phyloP scores from a whole-genome alignment of 2,888 invertebrate species.

The Apodemia mormo region DNA sequence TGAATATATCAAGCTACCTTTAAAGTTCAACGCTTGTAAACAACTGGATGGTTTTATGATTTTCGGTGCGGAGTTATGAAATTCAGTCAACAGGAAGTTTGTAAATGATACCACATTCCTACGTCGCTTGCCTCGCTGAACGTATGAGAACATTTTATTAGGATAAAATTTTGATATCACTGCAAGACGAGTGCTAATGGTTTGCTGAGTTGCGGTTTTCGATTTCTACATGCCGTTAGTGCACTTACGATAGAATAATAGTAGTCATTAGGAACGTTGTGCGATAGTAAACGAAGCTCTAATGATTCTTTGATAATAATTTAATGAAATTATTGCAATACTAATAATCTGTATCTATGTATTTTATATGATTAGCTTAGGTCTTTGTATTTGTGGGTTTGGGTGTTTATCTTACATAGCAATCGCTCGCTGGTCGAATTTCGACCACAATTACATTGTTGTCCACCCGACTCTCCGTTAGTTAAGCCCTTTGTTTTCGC shows the following conservation, averaged over 20 bases:
- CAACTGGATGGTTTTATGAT: constrained; percentile 25
- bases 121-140: neutral
- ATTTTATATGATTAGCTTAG: too few relatives aligned
- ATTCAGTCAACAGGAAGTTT: constrained; percentile 35
- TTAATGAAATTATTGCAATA: neutral
- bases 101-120: constrained; percentile 26
- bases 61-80: constrained; percentile 32
- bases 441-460: too few relatives aligned
- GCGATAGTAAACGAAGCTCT: neutral
- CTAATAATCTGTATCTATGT: too few relatives aligned
- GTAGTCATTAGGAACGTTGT: constrained; percentile 10
- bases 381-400: too few relatives aligned
- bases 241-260: neutral
- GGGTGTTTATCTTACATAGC: too few relatives aligned
- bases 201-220: constrained; percentile 17
- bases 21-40: neutral
- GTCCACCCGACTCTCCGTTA: too few relatives aligned
- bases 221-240: constrained; percentile 9
- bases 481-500: too few relatives aligned
- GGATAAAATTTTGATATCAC: constrained; percentile 27
- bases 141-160: constrained; percentile 26
- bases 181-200: constrained; percentile 12
- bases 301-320: neutral
- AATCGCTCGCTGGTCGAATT: too few relatives aligned
- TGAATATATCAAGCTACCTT: neutral